Evolutionary conservation across 1,140 invertebrate genomes (phyloP).

Genomic region (Drosophila bipectinata): DNA sequence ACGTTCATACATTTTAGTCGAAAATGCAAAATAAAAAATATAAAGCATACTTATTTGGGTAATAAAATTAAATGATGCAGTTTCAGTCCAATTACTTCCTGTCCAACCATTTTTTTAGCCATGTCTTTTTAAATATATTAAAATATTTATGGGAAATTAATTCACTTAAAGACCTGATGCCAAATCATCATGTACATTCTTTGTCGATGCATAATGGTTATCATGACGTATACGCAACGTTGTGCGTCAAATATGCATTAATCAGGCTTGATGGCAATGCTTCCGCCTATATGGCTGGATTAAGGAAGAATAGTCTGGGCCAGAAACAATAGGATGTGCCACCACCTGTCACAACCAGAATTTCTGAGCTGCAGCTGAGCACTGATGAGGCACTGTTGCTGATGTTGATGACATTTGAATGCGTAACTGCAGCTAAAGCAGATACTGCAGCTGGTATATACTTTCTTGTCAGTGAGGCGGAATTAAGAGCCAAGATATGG

Average conservation of each 20-base stretch:
- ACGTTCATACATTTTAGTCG: constrained; percentile 12
- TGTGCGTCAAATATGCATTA: constrained; percentile 50
- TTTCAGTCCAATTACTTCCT: neutral
- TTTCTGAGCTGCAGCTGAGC: constrained; percentile 30
- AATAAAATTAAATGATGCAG: neutral
- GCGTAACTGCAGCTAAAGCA: constrained; percentile 54
- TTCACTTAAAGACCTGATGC: neutral
- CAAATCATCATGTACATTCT: neutral
- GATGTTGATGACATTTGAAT: constrained; percentile 73
- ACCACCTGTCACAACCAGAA: constrained; percentile 44
- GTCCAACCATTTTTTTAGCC: too few species aligned
- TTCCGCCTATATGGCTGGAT: constrained; percentile 8
- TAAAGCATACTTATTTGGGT: neutral
- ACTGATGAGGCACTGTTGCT: constrained; percentile 39
- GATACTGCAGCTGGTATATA: constrained; percentile 29
- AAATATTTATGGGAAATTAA: neutral
- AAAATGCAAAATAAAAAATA: constrained; percentile 10
- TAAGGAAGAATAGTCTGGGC: constrained; percentile 2
- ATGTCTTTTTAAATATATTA: neutral
- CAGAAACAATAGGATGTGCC: constrained; percentile 35
- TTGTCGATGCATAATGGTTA: constrained; percentile 9
- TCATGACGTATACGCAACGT: constrained; percentile 56
- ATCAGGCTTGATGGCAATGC: constrained; percentile 51
- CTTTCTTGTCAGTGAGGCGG: constrained; percentile 54
- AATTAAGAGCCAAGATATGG: constrained; percentile 26